A percentile compares a stretch with the other conserved stretches of the same genome.
Conservation (phyloP, 2,797 vertebrate species). For the Spea hammondii region DNA sequence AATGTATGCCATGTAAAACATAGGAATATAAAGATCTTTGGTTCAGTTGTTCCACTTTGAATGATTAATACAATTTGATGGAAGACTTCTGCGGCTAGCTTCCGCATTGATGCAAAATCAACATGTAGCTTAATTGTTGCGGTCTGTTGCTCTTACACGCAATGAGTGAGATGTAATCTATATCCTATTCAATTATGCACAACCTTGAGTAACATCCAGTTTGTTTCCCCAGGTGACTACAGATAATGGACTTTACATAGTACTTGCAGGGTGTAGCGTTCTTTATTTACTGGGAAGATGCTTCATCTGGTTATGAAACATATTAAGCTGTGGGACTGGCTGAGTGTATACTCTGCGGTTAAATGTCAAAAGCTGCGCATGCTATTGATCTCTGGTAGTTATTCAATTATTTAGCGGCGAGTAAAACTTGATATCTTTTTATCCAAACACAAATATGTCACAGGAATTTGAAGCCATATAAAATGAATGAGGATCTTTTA, state of each 20-base stretch:
- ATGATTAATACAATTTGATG: too few species aligned
- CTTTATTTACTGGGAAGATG: slow-evolving; percentile 15
- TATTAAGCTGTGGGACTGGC: slow-evolving; percentile 1
- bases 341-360: slow-evolving; percentile 35
- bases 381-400: slow-evolving; percentile 45
- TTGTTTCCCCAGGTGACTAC: slow-evolving; percentile 1
- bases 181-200: slow-evolving; percentile 3
- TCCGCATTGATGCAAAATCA: background rate
- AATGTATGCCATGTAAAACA: too few species aligned
- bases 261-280: slow-evolving; percentile 17
- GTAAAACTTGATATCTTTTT: slow-evolving; percentile 49
- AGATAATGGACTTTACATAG: slow-evolving; percentile 12
- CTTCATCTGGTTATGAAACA: slow-evolving; percentile 17
- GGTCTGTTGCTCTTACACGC: background rate
- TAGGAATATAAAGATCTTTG: too few species aligned
- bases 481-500: slow-evolving; percentile 39
- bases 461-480: slow-evolving; percentile 36
- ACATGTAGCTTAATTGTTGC: background rate
- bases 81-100: background rate
- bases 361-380: slow-evolving; percentile 27
- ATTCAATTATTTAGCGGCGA: slow-evolving; percentile 41
- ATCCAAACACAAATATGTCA: slow-evolving; percentile 41
- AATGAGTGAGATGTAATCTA: slow-evolving; percentile 19
- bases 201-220: background rate
- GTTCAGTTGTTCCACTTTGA: too few species aligned